A percentile compares a stretch with the other conserved stretches of the same genome.
Conservation (phyloP, 2,888 invertebrate genomes). For the Panorpa germanica region DNA sequence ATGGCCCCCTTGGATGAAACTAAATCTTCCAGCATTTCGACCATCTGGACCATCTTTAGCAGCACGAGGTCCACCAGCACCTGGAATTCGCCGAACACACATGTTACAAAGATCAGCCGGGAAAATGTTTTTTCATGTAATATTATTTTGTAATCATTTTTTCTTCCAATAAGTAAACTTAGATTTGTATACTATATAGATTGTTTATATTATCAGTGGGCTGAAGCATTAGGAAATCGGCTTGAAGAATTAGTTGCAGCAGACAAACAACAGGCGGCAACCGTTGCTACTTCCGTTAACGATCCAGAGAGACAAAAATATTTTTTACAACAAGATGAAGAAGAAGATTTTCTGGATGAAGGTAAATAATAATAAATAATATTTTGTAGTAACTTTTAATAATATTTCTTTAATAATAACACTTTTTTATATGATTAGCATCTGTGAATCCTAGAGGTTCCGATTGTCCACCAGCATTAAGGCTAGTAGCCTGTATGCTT, state of each 20-base stretch:
- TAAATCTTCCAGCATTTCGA: conserved; percentile 56
- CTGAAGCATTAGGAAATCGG: conserved; percentile 61
- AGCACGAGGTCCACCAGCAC: conserved; percentile 26
- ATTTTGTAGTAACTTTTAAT: conserved; percentile 5
- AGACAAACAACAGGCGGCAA: conserved; percentile 53
- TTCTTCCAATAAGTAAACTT: too few species aligned
- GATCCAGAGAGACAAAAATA: conserved; percentile 68
- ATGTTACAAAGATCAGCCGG: conserved; percentile 79
- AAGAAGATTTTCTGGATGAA: conserved; percentile 96
- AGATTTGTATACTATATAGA: too few species aligned
- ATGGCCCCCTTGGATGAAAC: conserved; percentile 97
- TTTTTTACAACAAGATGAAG: conserved; percentile 66
- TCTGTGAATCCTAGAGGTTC: conserved; percentile 46
- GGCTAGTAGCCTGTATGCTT: conserved; percentile 83
- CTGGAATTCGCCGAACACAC: conserved; percentile 42
- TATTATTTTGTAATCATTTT: conserved; percentile 4
- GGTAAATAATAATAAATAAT: conserved; percentile 17
- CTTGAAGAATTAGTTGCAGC: conserved; percentile 78
- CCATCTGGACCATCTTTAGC: conserved; percentile 42
- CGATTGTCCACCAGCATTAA: conserved; percentile 72
- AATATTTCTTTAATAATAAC: conserved; percentile 6
- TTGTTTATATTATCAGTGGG: conserved; percentile 20
- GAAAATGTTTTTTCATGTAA: conserved; percentile 77
- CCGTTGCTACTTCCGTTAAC: conserved; percentile 41
- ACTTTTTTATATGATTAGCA: conserved; percentile 17